Percentiles rank a stretch among this genome's conserved stretches.
These are phyloP conservation scores for Circaetus gallicus DNA, from an alignment of 2,113 vertebrate species.

Conservation along the genomic window DNA sequence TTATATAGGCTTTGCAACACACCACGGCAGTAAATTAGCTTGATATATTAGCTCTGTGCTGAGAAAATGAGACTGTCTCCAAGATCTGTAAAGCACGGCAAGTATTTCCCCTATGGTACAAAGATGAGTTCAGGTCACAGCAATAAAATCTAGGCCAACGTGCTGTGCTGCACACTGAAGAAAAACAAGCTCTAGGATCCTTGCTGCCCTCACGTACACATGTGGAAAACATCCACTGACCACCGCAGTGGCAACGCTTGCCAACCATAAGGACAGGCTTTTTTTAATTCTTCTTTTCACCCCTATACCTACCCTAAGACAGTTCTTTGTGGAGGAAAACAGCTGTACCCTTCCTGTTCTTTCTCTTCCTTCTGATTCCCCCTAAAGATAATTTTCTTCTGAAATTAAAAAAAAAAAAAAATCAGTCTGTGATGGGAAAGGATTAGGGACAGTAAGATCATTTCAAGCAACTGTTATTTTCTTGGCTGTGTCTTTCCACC, in stretches of 20 bases:
- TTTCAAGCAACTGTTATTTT: background rate
- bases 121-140: constrained; percentile 64
- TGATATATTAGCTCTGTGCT: constrained; percentile 62
- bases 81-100: constrained; percentile 49
- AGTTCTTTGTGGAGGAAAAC: background rate
- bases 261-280: background rate
- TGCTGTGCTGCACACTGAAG: constrained; percentile 41
- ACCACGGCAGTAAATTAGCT: constrained; percentile 51
- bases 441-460: background rate
- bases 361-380: background rate
- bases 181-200: constrained; percentile 12
- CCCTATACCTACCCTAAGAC: background rate
- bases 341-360: background rate
- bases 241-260: background rate
- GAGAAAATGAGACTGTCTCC: constrained; percentile 53
- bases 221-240: background rate
- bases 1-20: constrained; percentile 67
- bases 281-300: background rate
- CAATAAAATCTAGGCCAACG: constrained; percentile 66
- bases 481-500: background rate
- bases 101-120: constrained; percentile 59
- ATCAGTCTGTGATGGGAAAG: background rate
- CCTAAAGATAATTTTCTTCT: background rate
- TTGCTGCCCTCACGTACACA: constrained; percentile 18
- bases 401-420: background rate